Conservation (phyloP, 1,140 invertebrate species). For the Phenacoccus solenopsis region DNA sequence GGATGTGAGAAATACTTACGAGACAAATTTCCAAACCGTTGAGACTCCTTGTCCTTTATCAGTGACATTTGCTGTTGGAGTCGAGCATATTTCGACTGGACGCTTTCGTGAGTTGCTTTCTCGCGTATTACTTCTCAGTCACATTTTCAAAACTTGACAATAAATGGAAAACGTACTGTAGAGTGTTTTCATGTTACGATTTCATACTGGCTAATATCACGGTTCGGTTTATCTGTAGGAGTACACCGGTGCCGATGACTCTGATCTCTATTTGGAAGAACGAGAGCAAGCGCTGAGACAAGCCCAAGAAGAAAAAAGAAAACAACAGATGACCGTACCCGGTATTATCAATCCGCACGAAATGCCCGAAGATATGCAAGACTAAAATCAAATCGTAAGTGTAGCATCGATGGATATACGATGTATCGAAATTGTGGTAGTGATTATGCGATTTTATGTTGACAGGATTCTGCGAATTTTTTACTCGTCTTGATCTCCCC, state of each 20-base stretch:
- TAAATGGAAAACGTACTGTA: too few relatives aligned
- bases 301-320: conserved; percentile 87
- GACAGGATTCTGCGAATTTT: neutral
- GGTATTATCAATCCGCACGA: conserved; percentile 96
- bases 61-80: too few relatives aligned
- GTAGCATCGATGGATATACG: too few relatives aligned
- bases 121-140: too few relatives aligned
- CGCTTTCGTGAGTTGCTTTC: too few relatives aligned
- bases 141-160: too few relatives aligned
- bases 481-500: neutral
- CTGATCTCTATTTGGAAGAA: conserved; percentile 93
- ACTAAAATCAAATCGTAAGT: conserved; percentile 39
- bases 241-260: conserved; percentile 94
- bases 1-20: too few relatives aligned
- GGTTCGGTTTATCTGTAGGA: conserved; percentile 56
- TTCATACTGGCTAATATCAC: too few relatives aligned
- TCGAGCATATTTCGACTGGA: too few relatives aligned
- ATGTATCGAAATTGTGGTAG: neutral
- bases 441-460: neutral
- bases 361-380: conserved; percentile 96
- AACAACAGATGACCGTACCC: conserved; percentile 83
- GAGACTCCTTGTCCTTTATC: too few relatives aligned
- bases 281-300: conserved; percentile 71
- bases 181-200: too few relatives aligned
- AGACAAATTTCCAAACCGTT: too few relatives aligned